Conservation (phyloP, 1,140 invertebrate species). For the Cylas formicarius region DNA sequence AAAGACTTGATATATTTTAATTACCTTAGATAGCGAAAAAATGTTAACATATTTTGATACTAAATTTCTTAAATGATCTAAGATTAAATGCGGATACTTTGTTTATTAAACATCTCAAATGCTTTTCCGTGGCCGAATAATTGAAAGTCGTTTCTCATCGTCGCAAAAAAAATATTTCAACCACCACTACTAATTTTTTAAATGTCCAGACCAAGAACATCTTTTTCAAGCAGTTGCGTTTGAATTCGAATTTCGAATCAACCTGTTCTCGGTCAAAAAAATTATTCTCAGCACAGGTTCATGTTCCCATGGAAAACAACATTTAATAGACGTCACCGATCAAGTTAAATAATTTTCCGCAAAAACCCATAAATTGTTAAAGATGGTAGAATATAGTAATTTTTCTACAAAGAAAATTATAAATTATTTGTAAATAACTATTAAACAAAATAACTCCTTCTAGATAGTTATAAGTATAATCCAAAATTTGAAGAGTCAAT, state of each 20-base stretch:
- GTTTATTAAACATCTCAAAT: conserved; percentile 1
- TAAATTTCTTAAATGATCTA: conserved; percentile 30
- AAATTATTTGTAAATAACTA: neutral
- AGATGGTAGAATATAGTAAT: no score
- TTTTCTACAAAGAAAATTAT: neutral
- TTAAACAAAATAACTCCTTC: neutral
- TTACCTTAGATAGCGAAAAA: conserved; percentile 37
- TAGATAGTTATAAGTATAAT: neutral
- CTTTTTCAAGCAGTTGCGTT: no score
- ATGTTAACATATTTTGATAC: conserved; percentile 40
- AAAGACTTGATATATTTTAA: conserved; percentile 37
- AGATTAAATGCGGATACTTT: conserved; percentile 5
- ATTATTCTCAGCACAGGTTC: no score
- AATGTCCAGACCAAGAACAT: no score
- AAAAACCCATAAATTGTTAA: no score
- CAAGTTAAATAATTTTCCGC: no score
- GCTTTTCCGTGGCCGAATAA: neutral
- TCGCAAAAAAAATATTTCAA: neutral
- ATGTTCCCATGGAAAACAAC: no score
- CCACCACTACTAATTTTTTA: neutral
- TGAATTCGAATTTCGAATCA: no score
- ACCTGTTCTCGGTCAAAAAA: neutral
- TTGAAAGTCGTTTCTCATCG: neutral
- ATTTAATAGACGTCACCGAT: no score
- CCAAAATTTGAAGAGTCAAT: conserved; percentile 5